Evolutionary conservation across 2,888 invertebrate genomes (phyloP).

Genomic region (Vannuccia rotundouncinata): DNA sequence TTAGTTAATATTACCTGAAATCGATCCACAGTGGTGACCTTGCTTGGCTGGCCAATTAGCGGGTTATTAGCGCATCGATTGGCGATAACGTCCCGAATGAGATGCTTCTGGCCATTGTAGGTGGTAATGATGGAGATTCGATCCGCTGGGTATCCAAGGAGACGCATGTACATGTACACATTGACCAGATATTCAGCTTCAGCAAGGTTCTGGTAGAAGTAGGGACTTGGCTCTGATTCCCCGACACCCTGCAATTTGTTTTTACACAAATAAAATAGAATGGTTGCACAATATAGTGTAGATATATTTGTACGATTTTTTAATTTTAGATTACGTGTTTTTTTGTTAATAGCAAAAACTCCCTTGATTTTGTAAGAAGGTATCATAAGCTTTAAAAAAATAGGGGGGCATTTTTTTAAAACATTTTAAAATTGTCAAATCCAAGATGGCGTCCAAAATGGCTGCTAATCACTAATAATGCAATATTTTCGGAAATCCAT

Average conservation of each 20-base stretch:
- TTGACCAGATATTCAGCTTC: slow-evolving; percentile 84
- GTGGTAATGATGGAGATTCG: slow-evolving; percentile 95
- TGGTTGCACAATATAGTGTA: no score
- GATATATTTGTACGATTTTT: no score
- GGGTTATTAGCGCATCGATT: slow-evolving; percentile 84
- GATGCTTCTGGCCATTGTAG: slow-evolving; percentile 96
- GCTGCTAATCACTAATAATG: no score
- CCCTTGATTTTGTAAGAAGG: no score
- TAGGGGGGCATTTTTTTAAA: no score
- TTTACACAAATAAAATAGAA: no score
- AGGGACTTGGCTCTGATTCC: slow-evolving; percentile 93
- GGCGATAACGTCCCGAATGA: slow-evolving; percentile 88
- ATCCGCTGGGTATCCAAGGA: slow-evolving; percentile 89
- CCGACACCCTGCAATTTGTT: slow-evolving; percentile 62
- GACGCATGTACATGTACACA: slow-evolving; percentile 93
- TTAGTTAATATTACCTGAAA: slow-evolving; percentile 37
- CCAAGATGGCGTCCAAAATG: no score
- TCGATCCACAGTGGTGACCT: slow-evolving; percentile 60
- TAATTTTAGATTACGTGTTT: no score
- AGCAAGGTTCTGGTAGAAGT: slow-evolving; percentile 79
- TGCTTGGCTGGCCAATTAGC: slow-evolving; percentile 82
- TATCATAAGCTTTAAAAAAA: no score
- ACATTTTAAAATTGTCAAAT: no score
- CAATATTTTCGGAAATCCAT: no score
- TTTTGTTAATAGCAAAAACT: no score